Evolutionary conservation across 2,888 invertebrate genomes (phyloP).

Genomic region (Tetranychus truncatus): DNA sequence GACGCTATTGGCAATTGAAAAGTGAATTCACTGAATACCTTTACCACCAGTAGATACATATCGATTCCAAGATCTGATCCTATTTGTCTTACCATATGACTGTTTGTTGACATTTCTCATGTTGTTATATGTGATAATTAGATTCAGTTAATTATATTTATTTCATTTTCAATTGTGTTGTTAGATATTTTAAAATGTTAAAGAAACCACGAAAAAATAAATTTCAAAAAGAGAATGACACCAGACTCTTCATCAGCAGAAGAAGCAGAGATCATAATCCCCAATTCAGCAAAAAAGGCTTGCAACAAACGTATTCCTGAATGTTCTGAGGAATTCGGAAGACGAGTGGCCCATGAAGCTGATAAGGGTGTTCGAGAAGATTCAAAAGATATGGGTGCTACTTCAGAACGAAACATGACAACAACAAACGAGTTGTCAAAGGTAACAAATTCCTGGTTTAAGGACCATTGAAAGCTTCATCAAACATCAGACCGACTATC

Average conservation of each 20-base stretch:
- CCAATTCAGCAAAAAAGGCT: slow-evolving; percentile 2
- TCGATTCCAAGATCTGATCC: no score
- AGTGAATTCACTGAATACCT: no score
- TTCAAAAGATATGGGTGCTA: slow-evolving; percentile 59
- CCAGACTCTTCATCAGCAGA: background rate
- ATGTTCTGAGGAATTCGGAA: slow-evolving; percentile 2
- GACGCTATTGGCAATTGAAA: no score
- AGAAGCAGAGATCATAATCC: background rate
- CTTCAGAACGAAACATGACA: slow-evolving; percentile 61
- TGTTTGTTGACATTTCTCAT: no score
- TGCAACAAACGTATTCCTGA: background rate
- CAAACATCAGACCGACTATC: slow-evolving; percentile 51
- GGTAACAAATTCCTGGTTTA: slow-evolving; percentile 32
- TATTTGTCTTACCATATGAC: no score
- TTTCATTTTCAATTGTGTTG: no score
- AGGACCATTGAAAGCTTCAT: slow-evolving; percentile 84
- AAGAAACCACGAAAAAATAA: no score
- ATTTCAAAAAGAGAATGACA: no score
- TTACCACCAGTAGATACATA: no score
- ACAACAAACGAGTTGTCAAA: slow-evolving; percentile 48
- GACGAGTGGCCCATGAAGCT: slow-evolving; percentile 22
- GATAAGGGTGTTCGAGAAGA: slow-evolving; percentile 36
- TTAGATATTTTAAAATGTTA: no score
- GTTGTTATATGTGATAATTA: no score
- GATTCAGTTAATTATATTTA: no score